Percentiles rank a stretch among this genome's conserved stretches.
Conservation (phyloP, 2,797 vertebrate species). For the Hyperoplus lanceolatus region DNA sequence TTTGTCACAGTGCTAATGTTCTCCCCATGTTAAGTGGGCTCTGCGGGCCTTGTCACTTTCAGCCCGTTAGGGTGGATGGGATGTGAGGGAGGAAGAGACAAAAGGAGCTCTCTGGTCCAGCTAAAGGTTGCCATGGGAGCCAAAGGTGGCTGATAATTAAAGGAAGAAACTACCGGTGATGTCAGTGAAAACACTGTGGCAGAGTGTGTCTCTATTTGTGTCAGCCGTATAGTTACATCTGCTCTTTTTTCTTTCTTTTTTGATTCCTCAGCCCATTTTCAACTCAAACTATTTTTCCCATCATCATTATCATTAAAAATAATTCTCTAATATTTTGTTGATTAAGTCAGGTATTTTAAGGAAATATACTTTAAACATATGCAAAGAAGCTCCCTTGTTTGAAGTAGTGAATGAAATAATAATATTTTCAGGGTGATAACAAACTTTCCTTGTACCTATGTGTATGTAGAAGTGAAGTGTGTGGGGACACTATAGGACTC, state of each 20-base stretch:
- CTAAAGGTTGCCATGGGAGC: slow-evolving; percentile 43
- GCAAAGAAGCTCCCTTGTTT: not conserved
- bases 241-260: not conserved
- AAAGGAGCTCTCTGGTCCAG: slow-evolving; percentile 20
- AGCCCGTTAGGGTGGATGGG: slow-evolving; percentile 20
- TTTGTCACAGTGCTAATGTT: slow-evolving; percentile 54
- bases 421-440: not conserved
- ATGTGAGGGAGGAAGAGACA: not conserved
- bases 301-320: no score
- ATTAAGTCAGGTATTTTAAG: no score
- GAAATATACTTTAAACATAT: no score
- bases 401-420: not conserved
- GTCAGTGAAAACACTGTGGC: not conserved
- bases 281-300: no score
- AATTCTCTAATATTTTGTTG: no score
- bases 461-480: not conserved
- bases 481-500: not conserved
- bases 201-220: slow-evolving; percentile 12
- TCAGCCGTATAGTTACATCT: slow-evolving; percentile 1
- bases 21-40: slow-evolving; percentile 27
- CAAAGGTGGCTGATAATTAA: slow-evolving; percentile 54
- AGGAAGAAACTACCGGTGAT: slow-evolving; percentile 30
- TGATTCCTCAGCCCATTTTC: not conserved
- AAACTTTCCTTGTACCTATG: not conserved
- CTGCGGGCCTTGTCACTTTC: slow-evolving; percentile 36